Evolutionary conservation across 2,113 vertebrate species (phyloP).

Genomic region (Turdus rufiventris): DNA sequence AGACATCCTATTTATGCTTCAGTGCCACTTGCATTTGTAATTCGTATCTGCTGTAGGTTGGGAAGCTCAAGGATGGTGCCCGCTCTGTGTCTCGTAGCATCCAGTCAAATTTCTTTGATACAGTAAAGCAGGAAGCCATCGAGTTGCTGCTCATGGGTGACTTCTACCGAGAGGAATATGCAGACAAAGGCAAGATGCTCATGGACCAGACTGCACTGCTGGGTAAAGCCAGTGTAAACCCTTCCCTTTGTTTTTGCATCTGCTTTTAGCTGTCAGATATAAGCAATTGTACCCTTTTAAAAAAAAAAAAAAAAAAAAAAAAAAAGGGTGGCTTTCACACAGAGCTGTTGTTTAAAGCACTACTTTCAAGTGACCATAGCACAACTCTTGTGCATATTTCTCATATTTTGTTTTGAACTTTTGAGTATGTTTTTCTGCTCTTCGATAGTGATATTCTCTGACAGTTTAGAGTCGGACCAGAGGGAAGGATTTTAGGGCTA

Average conservation of each 20-base stretch:
- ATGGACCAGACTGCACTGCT: slow-evolving; percentile 74
- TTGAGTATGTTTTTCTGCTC: not conserved
- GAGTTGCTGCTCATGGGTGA: slow-evolving; percentile 76
- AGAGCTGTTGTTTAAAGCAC: not conserved
- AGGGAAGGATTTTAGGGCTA: not conserved
- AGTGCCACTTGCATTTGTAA: not conserved
- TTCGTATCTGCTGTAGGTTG: slow-evolving; percentile 62
- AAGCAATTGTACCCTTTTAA: not conserved
- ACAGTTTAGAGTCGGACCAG: not conserved
- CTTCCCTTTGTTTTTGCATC: not conserved
- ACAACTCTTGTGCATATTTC: not conserved
- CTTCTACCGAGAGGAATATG: slow-evolving; percentile 68
- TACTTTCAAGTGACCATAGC: not conserved
- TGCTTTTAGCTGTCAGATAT: not conserved
- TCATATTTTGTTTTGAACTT: not conserved
- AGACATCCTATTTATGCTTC: not conserved
- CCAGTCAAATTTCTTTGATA: slow-evolving; percentile 79
- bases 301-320: not conserved
- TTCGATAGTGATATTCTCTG: not conserved
- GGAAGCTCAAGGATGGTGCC: slow-evolving; percentile 79
- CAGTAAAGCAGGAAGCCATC: slow-evolving; percentile 79
- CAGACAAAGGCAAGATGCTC: slow-evolving; percentile 74
- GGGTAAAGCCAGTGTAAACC: slow-evolving; percentile 51
- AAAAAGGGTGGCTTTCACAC: not conserved
- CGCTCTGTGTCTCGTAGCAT: slow-evolving; percentile 78